phyloP scores from a whole-genome alignment of 2,888 invertebrate species.

The Cataglyphis rosenhaueri region DNA sequence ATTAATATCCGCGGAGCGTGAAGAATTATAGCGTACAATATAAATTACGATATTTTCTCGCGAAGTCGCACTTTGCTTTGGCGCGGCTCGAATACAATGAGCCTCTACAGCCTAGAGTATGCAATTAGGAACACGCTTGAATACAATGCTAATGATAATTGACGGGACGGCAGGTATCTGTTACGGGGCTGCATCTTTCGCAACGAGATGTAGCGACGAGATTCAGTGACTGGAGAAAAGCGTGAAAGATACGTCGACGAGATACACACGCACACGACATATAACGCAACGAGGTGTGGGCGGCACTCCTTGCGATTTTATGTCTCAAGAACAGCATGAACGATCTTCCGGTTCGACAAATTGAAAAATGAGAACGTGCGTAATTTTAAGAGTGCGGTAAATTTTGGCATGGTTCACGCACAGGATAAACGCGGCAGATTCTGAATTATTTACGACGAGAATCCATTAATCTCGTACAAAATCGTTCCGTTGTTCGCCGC shows the following conservation, averaged over 20 bases:
- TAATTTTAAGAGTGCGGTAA: constrained; percentile 10
- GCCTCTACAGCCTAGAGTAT: background rate
- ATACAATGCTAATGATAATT: constrained; percentile 43
- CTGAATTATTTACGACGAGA: constrained; percentile 23
- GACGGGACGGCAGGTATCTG: constrained; percentile 1
- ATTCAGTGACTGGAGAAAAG: constrained; percentile 14
- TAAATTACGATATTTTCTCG: constrained; percentile 25
- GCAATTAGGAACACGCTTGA: constrained; percentile 19
- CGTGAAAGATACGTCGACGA: background rate
- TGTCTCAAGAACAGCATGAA: background rate
- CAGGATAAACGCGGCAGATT: background rate
- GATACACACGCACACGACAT: background rate
- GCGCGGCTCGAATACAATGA: constrained; percentile 24
- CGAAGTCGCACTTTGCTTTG: constrained; percentile 3
- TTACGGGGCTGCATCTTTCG: constrained; percentile 22
- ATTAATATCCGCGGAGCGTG: constrained; percentile 38
- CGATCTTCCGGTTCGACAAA: constrained; percentile 1
- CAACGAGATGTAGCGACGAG: background rate
- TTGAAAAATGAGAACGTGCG: constrained; percentile 40
- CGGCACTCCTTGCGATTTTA: background rate
- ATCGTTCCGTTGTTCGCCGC: constrained; percentile 23
- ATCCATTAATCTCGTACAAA: constrained; percentile 57
- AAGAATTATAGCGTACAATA: constrained; percentile 18
- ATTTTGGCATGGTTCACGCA: constrained; percentile 49
- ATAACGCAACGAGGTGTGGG: background rate